A percentile compares a stretch with the other conserved stretches of the same genome.
These are phyloP conservation scores for Cremastinae sp. DNA, from an alignment of 2,888 invertebrate species.

Conservation along the genomic window DNA sequence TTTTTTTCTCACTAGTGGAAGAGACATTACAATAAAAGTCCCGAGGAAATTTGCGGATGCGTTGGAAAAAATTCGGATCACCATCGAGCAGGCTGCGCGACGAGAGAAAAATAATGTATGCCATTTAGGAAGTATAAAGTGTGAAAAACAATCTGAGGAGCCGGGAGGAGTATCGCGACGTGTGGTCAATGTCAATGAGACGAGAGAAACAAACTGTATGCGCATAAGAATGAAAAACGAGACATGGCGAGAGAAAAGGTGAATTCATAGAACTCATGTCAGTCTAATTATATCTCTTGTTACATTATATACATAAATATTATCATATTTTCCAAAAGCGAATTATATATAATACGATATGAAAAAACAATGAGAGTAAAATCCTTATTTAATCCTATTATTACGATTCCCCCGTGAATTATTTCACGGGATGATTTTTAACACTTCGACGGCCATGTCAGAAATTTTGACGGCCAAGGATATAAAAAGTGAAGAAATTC, in stretches of 20 bases:
- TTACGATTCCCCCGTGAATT: too few relatives aligned
- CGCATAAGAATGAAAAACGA: slow-evolving; percentile 25
- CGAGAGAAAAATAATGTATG: slow-evolving; percentile 21
- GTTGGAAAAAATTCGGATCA: slow-evolving; percentile 24
- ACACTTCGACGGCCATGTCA: too few relatives aligned
- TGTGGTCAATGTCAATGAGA: slow-evolving; percentile 19
- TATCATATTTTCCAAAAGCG: slow-evolving; percentile 78
- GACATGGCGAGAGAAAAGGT: slow-evolving; percentile 60
- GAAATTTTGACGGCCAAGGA: too few relatives aligned
- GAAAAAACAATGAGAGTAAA: slow-evolving; percentile 50
- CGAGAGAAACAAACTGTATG: slow-evolving; percentile 25
- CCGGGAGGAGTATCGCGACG: slow-evolving; percentile 27
- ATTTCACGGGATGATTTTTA: too few relatives aligned
- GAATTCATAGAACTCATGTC: slow-evolving; percentile 77
- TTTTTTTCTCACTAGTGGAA: slow-evolving; percentile 38
- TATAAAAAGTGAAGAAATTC: too few relatives aligned
- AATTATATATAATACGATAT: slow-evolving; percentile 78
- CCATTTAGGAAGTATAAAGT: slow-evolving; percentile 36
- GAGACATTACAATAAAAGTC: slow-evolving; percentile 21
- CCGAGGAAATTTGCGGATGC: slow-evolving; percentile 23
- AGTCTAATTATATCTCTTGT: slow-evolving; percentile 79
- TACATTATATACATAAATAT: slow-evolving; percentile 77
- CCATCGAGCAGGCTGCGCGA: slow-evolving; percentile 15
- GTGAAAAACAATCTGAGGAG: slow-evolving; percentile 23
- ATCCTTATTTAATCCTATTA: slow-evolving; percentile 33